Conservation (phyloP, 2,888 invertebrate species). For the Endotricha flammealis region DNA sequence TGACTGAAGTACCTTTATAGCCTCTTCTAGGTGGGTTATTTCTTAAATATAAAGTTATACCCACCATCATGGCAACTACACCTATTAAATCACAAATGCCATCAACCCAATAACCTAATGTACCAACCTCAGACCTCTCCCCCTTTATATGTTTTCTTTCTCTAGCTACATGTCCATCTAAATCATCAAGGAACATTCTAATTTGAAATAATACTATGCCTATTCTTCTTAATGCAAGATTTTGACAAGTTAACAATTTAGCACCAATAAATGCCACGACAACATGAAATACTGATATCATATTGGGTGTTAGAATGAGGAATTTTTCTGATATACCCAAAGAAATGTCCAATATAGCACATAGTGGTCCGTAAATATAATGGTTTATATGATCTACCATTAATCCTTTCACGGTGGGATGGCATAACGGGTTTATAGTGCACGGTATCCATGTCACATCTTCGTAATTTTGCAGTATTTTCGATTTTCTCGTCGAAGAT, state of each 20-base stretch:
- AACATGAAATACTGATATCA: constrained; percentile 89
- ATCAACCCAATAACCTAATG: constrained; percentile 89
- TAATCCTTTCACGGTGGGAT: constrained; percentile 89
- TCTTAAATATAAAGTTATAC: constrained; percentile 82
- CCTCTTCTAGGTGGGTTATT: constrained; percentile 86
- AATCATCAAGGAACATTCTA: constrained; percentile 89
- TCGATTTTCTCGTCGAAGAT: constrained; percentile 39
- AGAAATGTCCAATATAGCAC: constrained; percentile 83
- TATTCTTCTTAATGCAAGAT: constrained; percentile 82
- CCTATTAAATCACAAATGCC: constrained; percentile 89
- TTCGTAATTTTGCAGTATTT: constrained; percentile 54
- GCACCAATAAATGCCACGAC: constrained; percentile 86
- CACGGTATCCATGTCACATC: constrained; percentile 82
- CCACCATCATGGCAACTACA: constrained; percentile 83
- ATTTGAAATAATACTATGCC: constrained; percentile 88
- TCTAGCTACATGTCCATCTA: constrained; percentile 92
- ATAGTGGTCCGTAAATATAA: constrained; percentile 88
- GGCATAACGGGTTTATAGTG: constrained; percentile 85
- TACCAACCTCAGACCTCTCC: constrained; percentile 88
- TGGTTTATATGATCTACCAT: constrained; percentile 91
- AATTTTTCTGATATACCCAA: constrained; percentile 79
- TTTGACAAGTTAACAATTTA: constrained; percentile 85
- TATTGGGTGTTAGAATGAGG: constrained; percentile 86
- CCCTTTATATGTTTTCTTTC: constrained; percentile 85
- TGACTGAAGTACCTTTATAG: constrained; percentile 80